Evolutionary conservation across 2,888 invertebrate species (phyloP), one percentile per base, ranked within the genome.

Genomic region (Chrysodeixis includens): DNA sequence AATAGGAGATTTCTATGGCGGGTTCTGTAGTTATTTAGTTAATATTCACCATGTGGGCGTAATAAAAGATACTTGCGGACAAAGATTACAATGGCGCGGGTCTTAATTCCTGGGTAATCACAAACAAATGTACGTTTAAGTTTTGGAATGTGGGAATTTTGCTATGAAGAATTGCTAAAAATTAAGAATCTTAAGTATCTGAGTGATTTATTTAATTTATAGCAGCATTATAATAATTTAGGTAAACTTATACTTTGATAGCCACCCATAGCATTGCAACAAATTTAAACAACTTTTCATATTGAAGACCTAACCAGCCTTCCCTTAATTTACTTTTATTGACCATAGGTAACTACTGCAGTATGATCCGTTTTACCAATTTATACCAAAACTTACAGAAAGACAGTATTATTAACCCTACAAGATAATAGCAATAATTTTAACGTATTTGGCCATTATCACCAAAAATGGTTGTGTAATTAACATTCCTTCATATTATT

Each of bases 401-500:
- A 56, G 30, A 56, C 51, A 12, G 51, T 59, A 70, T 51, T 52
- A 12, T 20, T 26, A 30, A 30, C 1, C 9, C 44, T 26, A n/a
- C 26, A 26, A 54, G 20, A 26, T 46, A 54, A 44, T 30, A 22
- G 65, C 8, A 22, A 62, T 54, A 54, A 55, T 65, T 58, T 64
- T 0, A 66, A 62, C 26, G 60, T 54, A 69, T 72, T 69, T 46
- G 16, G 54, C n/a, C 56, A 68, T 76, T 73, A 71, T 78, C 74
- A 77, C 40, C 62, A 49, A 53, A 79, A 79, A 86, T 86, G 87
- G 87, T 88, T 90, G 79, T 68, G 90, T 88, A 90, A 93, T 93
- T 93, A 93, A 92, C 93, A 93, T 93, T 93, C 92, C 89, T 86
- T 77, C 82, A 85, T 86, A 85, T 81, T 72, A 74, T 78, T 74